Base-by-base conservation (phyloP, 1,140 invertebrate genomes). In the Drosophila equinoxialis region DNA sequence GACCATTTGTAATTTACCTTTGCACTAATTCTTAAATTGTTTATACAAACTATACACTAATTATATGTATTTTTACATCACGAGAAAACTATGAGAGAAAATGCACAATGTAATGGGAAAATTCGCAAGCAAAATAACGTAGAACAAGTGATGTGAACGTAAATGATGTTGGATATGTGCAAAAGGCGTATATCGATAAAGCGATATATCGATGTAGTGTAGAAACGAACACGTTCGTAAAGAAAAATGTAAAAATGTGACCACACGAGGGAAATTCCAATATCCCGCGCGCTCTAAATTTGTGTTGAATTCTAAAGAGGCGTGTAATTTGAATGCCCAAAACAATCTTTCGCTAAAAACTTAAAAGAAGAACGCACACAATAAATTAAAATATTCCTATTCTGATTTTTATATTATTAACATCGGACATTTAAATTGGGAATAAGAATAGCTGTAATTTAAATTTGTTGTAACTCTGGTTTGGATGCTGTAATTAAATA, bases 11-110 rank as follows among this genome's bases (percentile, higher is more conserved):
- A 20, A 37, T 37, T 86, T 86, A 86, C 83, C 83, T 87, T 89
- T 87, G 76, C 80, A 89, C 84, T 89, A 67, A 83, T 67, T 89
- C 75, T 77, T 80, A 87, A 83, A 77, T 81, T 71, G 83, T 71
- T 77, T 70, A 82, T 71, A 77, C 89, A 83, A 74, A 89, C 84
- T 86, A 87, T 59, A 51, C 30, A 54, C 83, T 86, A 86, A 82
- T 87, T 70, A 65, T 55, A 77, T 77, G 10, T 79, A 66, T 71
- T 77, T 87, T 87, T 89, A 89, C 82, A 86, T 86, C 82, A 86
- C 82, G 71, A 62, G 45, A 60, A 75, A 81, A 87, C 79, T 86
- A 83, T 83, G 72, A 84, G 86, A 83, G 72, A 87, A 87, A 87
- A 87, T 87, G 83, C 82, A 86, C 82, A 86, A 85, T 82, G 55